These are phyloP conservation scores for Microcebus murinus DNA, from an alignment of 2,113 vertebrate genomes.

Conservation along the genomic window DNA sequence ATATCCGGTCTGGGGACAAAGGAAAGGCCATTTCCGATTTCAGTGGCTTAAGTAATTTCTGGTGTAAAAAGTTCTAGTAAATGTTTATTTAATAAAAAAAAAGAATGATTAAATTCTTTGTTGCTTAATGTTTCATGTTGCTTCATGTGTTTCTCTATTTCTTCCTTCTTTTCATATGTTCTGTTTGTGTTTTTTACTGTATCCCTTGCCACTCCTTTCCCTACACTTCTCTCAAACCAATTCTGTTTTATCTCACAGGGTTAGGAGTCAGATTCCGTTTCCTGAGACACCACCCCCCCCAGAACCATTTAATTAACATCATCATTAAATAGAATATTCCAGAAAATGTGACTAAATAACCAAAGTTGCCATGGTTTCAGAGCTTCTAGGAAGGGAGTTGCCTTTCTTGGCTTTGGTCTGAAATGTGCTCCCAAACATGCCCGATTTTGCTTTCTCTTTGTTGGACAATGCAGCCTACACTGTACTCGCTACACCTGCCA, in stretches of 20 bases:
- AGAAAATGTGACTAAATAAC: constrained; percentile 53
- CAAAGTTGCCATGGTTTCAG: constrained; percentile 43
- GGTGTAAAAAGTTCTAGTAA: constrained; percentile 33
- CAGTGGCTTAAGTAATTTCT: neutral
- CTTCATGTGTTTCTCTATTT: constrained; percentile 2
- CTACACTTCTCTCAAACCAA: neutral
- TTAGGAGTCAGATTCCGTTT: constrained; percentile 3
- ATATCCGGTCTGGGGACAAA: neutral
- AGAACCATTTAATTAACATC: neutral
- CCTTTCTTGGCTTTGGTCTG: neutral
- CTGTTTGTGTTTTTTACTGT: neutral
- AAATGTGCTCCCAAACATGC: constrained; percentile 9
- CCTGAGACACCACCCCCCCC: neutral
- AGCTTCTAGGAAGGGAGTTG: neutral
- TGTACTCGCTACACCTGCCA: neutral
- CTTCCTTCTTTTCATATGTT: constrained; percentile 1
- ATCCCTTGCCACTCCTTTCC: neutral
- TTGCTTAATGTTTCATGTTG: neutral
- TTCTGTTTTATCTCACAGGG: constrained; percentile 4
- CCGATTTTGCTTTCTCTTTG: constrained; percentile 5
- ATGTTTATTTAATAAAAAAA: constrained; percentile 37
- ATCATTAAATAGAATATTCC: constrained; percentile 32
- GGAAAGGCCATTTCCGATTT: constrained; percentile 23
- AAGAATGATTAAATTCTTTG: neutral
- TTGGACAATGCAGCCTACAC: neutral